These are phyloP conservation scores for Jacana jacana DNA, from an alignment of 2,113 vertebrate species.

Conservation along the genomic window DNA sequence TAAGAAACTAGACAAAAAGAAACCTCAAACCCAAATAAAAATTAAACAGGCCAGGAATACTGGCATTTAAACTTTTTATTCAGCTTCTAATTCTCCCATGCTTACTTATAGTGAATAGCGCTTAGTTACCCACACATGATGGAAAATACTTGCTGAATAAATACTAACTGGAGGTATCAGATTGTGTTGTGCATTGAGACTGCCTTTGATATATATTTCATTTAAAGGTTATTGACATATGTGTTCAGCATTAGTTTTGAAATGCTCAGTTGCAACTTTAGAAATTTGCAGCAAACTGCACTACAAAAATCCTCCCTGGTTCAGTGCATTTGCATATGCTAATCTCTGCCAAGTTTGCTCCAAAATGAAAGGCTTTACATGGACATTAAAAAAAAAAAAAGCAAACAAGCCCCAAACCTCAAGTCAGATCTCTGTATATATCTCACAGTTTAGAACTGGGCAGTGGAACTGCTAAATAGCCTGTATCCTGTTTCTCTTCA, in stretches of 20 bases:
- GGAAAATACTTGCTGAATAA: background rate
- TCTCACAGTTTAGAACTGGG: constrained; percentile 72
- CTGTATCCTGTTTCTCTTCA: constrained; percentile 87
- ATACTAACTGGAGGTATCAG: background rate
- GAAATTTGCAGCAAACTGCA: background rate
- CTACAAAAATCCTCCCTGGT: background rate
- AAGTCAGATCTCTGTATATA: constrained; percentile 61
- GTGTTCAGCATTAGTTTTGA: background rate
- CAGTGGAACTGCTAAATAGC: constrained; percentile 81
- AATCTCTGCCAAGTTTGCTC: constrained; percentile 25
- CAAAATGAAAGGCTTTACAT: constrained; percentile 34
- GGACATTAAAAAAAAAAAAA: background rate
- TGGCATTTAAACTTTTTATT: background rate
- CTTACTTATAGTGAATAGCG: background rate
- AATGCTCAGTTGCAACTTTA: background rate
- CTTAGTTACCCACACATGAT: background rate
- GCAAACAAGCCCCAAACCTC: background rate
- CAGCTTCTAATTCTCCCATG: background rate
- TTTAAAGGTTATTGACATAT: background rate
- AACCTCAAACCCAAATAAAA: background rate
- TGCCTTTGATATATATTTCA: constrained; percentile 2
- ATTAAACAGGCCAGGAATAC: background rate
- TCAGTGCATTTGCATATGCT: constrained; percentile 26
- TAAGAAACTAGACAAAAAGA: constrained; percentile 41
- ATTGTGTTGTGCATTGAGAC: background rate